Evolutionary conservation across 2,113 vertebrate species (phyloP), one percentile per base, ranked within the genome.

Genomic region (Nematolebias whitei): DNA sequence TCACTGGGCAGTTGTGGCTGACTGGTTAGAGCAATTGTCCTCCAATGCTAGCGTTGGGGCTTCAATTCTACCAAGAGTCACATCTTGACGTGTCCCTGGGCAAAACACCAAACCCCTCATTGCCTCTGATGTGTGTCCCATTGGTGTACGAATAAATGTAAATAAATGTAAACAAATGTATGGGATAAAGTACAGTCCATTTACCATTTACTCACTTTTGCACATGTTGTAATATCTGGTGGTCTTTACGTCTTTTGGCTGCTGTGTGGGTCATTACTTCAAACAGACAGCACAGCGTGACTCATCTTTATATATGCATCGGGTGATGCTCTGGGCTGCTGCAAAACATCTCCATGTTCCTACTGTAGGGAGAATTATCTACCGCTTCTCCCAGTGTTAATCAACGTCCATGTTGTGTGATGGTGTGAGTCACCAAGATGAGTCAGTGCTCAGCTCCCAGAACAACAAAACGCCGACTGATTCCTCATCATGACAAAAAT

Each of bases 251-350:
- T 62, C 60, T 55, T 58, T 48, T 19, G 38, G 39, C n/a, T 35
- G 48, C 55, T 40, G 69, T 60, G 51, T 49, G 49, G 52, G 57
- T 75, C 56, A 68, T 52, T 23, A 53, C 58, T 23, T 55, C 19
- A 54, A 35, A 45, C 38, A 57, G 71, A 74, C 49, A 71, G 60
- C 22, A 23, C 63, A 40, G 74, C 74, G 78, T 83, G 79, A 86
- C 79, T 88, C 80, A 80, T 71, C 71, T 62, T 47, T 74, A 62
- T 15, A 29, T 72, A 69, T 2, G 40, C 67, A 49, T 60, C 65
- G n/a, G 22, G 64, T 58, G 29, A 16, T 52, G 52, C 54, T 51
- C 24, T 40, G 65, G 52, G 60, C 43, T 18, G 48, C 52, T 63
- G 64, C 68, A 58, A 39, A 62, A 5, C 58, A 22, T 10, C 19